A percentile compares a stretch with the other conserved stretches of the same genome.
Evolutionary conservation across 1,140 invertebrate genomes (phyloP).

Genomic region (Drosophila obscura): DNA sequence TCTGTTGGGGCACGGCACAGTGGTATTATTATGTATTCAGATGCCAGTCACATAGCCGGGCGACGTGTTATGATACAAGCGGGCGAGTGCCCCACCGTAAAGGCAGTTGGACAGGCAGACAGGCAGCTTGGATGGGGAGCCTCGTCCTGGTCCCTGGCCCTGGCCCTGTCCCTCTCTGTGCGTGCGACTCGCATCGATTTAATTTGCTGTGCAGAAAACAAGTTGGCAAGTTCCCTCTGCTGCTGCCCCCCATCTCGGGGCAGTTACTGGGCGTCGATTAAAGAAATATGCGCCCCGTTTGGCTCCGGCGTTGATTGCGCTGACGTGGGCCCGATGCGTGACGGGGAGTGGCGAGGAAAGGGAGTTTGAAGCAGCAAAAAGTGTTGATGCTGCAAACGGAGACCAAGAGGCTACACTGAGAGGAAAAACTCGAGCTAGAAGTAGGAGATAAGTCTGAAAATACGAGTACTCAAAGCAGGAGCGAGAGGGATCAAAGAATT

Average conservation of each 20-base stretch:
- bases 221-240: constrained; percentile 17
- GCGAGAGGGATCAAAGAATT: too few relatives aligned
- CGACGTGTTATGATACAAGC: constrained; percentile 78
- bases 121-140: constrained; percentile 25
- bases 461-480: too few relatives aligned
- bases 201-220: constrained; percentile 65
- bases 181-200: constrained; percentile 61
- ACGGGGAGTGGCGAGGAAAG: constrained; percentile 2
- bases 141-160: constrained; percentile 13
- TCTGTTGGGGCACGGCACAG: too few relatives aligned
- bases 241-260: background rate
- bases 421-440: too few relatives aligned
- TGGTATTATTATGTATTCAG: constrained; percentile 41
- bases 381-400: constrained; percentile 60
- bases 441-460: too few relatives aligned
- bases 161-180: constrained; percentile 5
- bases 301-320: constrained; percentile 64
- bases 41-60: constrained; percentile 74
- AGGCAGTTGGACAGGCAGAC: constrained; percentile 55
- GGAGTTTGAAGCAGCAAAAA: constrained; percentile 33
- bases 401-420: background rate
- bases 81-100: constrained; percentile 47
- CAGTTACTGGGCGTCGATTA: constrained; percentile 72
- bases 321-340: constrained; percentile 61
- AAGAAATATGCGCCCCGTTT: constrained; percentile 68